These are phyloP conservation scores for Pungitius pungitius DNA, from an alignment of 2,113 vertebrate genomes.

Conservation along the genomic window DNA sequence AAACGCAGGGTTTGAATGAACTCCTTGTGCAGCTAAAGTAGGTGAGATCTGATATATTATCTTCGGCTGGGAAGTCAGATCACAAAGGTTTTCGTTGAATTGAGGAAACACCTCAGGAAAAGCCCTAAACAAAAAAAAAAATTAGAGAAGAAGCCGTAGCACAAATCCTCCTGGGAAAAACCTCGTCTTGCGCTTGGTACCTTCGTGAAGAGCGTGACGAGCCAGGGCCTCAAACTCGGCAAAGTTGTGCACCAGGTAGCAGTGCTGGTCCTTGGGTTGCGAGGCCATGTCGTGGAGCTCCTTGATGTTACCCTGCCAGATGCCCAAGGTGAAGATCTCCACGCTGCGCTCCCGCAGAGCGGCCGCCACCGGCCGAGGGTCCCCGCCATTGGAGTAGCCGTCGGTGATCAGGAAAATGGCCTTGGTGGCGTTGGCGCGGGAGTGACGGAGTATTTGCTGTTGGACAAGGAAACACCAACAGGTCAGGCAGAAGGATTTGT, in stretches of 20 bases:
- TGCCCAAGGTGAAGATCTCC: conserved; percentile 97
- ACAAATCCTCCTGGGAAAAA: not conserved
- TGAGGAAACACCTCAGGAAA: not conserved
- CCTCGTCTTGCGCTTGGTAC: conserved; percentile 71
- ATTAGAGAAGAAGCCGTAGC: not conserved
- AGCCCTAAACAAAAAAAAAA: not conserved
- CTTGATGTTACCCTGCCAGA: conserved; percentile 97
- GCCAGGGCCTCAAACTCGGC: conserved; percentile 96
- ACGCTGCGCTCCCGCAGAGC: conserved; percentile 89
- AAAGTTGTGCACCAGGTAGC: conserved; percentile 96
- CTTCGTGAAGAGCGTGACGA: conserved; percentile 94
- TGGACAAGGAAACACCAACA: conserved; percentile 17
- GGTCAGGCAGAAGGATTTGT: not conserved
- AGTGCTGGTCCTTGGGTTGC: conserved; percentile 94
- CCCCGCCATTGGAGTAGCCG: conserved; percentile 97
- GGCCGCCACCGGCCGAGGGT: conserved; percentile 92
- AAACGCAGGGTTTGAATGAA: conserved; percentile 18
- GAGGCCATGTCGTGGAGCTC: conserved; percentile 98
- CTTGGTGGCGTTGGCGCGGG: conserved; percentile 89
- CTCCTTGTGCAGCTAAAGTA: not conserved
- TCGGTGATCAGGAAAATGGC: conserved; percentile 98
- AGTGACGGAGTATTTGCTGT: conserved; percentile 94
- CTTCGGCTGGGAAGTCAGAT: conserved; percentile 11
- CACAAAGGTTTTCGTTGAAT: conserved; percentile 10
- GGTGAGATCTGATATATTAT: not conserved